Evolutionary conservation across 1,140 invertebrate species (phyloP), one percentile per base, ranked within the genome.

Genomic region (Spodoptera frugiperda): DNA sequence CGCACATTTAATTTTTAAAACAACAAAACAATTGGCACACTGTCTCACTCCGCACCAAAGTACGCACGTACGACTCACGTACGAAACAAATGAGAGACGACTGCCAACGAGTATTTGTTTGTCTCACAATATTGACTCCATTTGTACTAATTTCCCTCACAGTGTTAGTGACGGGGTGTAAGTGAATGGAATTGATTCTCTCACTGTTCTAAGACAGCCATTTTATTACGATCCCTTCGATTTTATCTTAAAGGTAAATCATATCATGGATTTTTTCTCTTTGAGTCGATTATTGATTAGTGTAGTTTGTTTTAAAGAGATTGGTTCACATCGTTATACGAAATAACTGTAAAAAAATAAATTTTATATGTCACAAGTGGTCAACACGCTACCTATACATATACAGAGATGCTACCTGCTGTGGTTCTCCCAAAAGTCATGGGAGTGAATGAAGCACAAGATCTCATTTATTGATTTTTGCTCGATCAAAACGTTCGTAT

Each of bases 111-210:
- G 71, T 73, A 73, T 73, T 61, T 73, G 48, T 73, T 73, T 73
- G 55, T 59, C 48, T 21, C 54, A 51, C 55, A 15, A 30, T 73
- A 73, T 73, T 59, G 55, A 46, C 55, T 73, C 54, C 55, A 61
- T 73, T 59, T 73, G 54, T 73, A 61, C 55, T 73, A 46, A 61
- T 73, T 73, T 73, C 46, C 44, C 61, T 44, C 55, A 17, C 19
- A 14, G 71, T 39, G 68, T 46, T 72, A 57, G 51, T 44, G 53
- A 30, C 68, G 21, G 25, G 6, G 15, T 21, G 44, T 55, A 71
- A 55, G 25, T 33, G 51, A 72, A 72, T 21, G 68, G 44, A 57
- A 72, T 55, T 19, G 53, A 72, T 55, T 54, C 33, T 53, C 48
- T 48, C 48, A 25, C 61, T 21, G 17, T 25, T 21, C 10, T 12